Conservation (phyloP, 2,797 vertebrate species). For the Zenarchopterus dispar region DNA sequence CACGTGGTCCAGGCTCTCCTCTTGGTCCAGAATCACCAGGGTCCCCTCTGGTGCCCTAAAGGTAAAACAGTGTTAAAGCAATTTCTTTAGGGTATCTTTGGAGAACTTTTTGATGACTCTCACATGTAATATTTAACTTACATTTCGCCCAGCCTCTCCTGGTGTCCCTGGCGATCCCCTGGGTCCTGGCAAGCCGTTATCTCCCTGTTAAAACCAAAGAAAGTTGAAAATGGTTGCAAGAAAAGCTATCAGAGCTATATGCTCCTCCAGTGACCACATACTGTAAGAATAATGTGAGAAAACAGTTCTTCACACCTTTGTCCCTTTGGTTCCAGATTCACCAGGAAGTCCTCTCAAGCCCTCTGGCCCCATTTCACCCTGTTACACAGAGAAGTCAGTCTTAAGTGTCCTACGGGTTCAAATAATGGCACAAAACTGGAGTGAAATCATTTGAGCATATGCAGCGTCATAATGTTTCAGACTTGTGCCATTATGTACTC, state of each 20-base stretch:
- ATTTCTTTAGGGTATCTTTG: neutral
- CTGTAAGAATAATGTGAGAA: neutral
- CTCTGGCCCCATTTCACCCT: conserved; percentile 84
- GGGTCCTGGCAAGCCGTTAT: conserved; percentile 90
- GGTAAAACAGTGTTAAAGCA: conserved; percentile 31
- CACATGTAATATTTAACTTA: conserved; percentile 70
- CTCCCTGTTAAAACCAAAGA: conserved; percentile 83
- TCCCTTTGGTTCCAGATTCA: conserved; percentile 78
- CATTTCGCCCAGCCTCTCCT: conserved; percentile 88
- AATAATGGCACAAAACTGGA: neutral
- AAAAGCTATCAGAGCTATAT: neutral
- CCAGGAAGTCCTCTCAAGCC: conserved; percentile 79
- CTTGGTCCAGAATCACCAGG: conserved; percentile 90
- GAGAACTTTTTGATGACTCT: neutral
- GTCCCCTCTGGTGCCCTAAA: conserved; percentile 90
- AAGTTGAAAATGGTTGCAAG: conserved; percentile 4
- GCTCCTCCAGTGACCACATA: neutral
- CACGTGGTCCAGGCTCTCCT: conserved; percentile 86
- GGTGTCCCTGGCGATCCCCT: conserved; percentile 85
- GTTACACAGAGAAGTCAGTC: conserved; percentile 40
- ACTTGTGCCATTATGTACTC: neutral
- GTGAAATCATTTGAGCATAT: neutral
- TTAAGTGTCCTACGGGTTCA: conserved; percentile 11
- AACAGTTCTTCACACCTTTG: conserved; percentile 68
- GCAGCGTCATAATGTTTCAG: neutral